phyloP scores from a whole-genome alignment of 2,888 invertebrate species.

The Penaeus monodon region DNA sequence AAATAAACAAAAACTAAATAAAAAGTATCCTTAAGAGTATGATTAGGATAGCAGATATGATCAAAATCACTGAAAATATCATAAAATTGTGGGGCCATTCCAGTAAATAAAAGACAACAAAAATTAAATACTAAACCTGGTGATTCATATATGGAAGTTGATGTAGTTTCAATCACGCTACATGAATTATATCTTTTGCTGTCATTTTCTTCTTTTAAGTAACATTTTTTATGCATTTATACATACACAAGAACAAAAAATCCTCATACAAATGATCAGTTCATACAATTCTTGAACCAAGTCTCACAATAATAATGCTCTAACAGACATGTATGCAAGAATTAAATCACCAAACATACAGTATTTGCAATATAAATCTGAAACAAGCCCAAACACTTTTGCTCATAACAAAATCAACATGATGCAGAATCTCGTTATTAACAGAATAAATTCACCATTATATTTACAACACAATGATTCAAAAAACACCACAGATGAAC shows the following conservation, averaged over 20 bases:
- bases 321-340: not conserved
- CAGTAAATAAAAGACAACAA: constrained; percentile 44
- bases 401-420: no score
- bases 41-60: constrained; percentile 35
- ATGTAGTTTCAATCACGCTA: constrained; percentile 30
- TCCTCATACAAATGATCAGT: constrained; percentile 8
- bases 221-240: constrained; percentile 27
- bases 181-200: not conserved
- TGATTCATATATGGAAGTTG: constrained; percentile 39
- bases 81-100: constrained; percentile 43
- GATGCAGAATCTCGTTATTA: no score
- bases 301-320: not conserved
- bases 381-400: no score
- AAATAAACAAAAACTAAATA: constrained; percentile 38
- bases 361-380: no score
- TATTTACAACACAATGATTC: no score
- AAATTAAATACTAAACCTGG: constrained; percentile 43
- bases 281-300: not conserved
- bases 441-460: no score
- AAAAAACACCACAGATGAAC: no score
- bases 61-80: constrained; percentile 18
- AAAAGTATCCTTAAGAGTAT: constrained; percentile 40
- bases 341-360: not conserved
- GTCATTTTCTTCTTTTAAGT: not conserved
- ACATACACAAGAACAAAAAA: constrained; percentile 13